A percentile compares a stretch with the other conserved stretches of the same genome.
Conservation (phyloP, 2,888 invertebrate species). For the Dendrolimus houi region DNA sequence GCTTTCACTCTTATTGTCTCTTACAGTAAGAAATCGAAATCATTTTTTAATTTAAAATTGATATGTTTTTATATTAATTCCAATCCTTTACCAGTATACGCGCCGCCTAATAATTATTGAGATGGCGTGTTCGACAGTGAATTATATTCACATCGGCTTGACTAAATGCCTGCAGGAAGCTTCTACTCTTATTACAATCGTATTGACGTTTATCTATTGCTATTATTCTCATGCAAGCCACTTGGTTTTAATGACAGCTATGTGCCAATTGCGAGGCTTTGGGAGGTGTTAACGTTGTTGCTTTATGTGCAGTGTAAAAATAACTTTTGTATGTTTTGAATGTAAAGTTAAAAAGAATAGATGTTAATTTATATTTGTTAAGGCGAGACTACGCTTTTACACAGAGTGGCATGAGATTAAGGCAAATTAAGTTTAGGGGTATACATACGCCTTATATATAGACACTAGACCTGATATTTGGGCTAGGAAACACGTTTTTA, state of each 20-base stretch:
- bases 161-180: slow-evolving; percentile 42
- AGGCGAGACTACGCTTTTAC: too few species aligned
- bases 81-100: background rate
- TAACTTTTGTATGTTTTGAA: background rate
- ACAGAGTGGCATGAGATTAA: too few species aligned
- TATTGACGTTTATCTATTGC: slow-evolving; percentile 52
- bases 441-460: too few species aligned
- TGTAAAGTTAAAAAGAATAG: background rate
- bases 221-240: background rate
- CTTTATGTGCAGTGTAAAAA: too few species aligned
- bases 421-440: too few species aligned
- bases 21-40: too few species aligned
- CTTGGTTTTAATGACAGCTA: background rate
- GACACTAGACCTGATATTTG: too few species aligned
- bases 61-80: too few species aligned
- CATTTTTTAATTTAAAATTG: slow-evolving; percentile 28
- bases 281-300: too few species aligned
- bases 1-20: too few species aligned
- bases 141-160: slow-evolving; percentile 55
- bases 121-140: slow-evolving; percentile 54
- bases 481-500: too few species aligned
- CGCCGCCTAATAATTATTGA: slow-evolving; percentile 42
- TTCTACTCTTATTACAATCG: slow-evolving; percentile 36
- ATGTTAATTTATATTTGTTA: background rate
- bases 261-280: too few species aligned